Evolutionary conservation across 1,140 invertebrate genomes (phyloP).

Genomic region (Zaprionus tsacasi): DNA sequence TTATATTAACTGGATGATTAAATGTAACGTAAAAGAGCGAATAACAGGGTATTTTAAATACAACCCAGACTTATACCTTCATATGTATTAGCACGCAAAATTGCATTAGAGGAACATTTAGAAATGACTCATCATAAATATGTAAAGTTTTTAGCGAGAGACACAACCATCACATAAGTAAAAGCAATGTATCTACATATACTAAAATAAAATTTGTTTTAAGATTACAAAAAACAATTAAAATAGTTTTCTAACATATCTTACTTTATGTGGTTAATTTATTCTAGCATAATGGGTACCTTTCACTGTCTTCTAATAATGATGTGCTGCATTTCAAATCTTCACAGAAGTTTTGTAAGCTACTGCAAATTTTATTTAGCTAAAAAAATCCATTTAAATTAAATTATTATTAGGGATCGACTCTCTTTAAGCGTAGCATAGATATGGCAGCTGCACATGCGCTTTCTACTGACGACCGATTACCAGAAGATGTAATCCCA

Average conservation of each 20-base stretch:
- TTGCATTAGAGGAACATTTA: background rate
- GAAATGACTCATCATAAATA: background rate
- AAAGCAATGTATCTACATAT: background rate
- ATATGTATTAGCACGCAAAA: background rate
- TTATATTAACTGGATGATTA: background rate
- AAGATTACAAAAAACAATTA: too few species aligned
- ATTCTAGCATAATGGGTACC: slow-evolving; percentile 10
- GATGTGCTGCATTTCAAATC: background rate
- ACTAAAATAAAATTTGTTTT: background rate
- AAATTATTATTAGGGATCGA: slow-evolving; percentile 24
- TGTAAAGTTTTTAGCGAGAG: background rate
- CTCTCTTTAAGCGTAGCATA: slow-evolving; percentile 85
- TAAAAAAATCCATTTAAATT: background rate
- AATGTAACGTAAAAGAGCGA: background rate
- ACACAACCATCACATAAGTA: background rate
- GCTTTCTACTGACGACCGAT: slow-evolving; percentile 85
- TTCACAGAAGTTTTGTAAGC: slow-evolving; percentile 8
- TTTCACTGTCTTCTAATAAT: slow-evolving; percentile 2
- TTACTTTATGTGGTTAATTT: background rate
- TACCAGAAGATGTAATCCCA: slow-evolving; percentile 86
- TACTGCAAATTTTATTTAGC: background rate
- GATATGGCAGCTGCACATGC: slow-evolving; percentile 87
- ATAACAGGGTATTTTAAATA: background rate
- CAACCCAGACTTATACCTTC: background rate
- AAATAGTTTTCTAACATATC: background rate